Evolutionary conservation across 2,888 invertebrate genomes (phyloP).

Genomic region (Heteropelma amictum): DNA sequence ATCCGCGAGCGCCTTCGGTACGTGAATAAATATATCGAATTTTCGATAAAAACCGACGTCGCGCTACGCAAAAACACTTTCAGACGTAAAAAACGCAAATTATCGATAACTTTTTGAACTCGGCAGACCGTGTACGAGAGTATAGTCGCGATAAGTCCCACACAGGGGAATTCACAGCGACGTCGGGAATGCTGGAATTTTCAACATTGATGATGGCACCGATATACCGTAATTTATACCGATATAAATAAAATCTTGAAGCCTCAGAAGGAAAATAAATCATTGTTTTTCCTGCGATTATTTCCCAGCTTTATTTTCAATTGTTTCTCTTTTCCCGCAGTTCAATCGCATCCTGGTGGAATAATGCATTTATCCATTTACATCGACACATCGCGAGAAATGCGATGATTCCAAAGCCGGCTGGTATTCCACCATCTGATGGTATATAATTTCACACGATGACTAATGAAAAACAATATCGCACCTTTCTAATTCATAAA

Average conservation of each 20-base stretch:
- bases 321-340: too few relatives aligned
- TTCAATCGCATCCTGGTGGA: too few relatives aligned
- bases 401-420: too few relatives aligned
- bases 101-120: conserved; percentile 49
- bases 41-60: conserved; percentile 31
- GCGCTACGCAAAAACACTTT: conserved; percentile 30
- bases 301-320: too few relatives aligned
- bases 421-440: too few relatives aligned
- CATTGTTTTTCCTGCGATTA: too few relatives aligned
- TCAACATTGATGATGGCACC: neutral
- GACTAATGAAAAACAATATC: neutral
- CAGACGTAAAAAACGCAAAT: conserved; percentile 17
- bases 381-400: too few relatives aligned
- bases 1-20: too few relatives aligned
- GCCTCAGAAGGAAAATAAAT: too few relatives aligned
- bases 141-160: conserved; percentile 19
- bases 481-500: neutral
- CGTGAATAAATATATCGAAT: conserved; percentile 30
- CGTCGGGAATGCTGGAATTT: conserved; percentile 17
- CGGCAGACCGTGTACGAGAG: neutral
- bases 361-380: too few relatives aligned
- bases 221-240: neutral
- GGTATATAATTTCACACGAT: neutral
- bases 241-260: too few relatives aligned
- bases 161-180: neutral